phyloP scores from a whole-genome alignment of 2,113 vertebrate species.

The Pteruthius melanotis region DNA sequence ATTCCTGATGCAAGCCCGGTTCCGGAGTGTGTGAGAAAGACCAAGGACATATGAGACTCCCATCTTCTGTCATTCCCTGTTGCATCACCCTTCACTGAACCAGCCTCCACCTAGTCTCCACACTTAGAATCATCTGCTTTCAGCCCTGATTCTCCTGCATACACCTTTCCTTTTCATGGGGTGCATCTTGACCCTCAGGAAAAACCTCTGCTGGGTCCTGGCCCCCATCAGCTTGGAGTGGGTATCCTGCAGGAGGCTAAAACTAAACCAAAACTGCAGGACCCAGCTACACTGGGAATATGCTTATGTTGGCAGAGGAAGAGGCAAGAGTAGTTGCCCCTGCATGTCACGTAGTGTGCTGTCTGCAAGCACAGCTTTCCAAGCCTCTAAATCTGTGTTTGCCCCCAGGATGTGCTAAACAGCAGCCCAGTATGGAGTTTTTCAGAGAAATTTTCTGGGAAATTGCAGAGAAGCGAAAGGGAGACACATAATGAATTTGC shows the following conservation, averaged over 20 bases:
- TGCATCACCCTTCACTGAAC: background rate
- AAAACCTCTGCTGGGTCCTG: background rate
- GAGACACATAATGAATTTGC: background rate
- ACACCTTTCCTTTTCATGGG: background rate
- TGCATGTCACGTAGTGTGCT: background rate
- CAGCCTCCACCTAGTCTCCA: background rate
- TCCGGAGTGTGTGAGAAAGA: background rate
- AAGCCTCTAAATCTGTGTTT: background rate
- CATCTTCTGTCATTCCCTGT: background rate
- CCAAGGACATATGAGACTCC: fast-evolving
- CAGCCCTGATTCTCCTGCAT: background rate
- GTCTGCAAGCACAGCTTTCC: background rate
- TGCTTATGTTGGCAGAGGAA: background rate
- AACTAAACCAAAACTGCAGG: background rate
- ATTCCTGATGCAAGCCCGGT: background rate
- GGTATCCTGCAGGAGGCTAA: background rate
- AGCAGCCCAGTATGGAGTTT: background rate
- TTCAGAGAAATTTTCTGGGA: background rate
- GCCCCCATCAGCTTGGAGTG: background rate
- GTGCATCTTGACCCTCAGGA: background rate
- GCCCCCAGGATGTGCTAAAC: background rate
- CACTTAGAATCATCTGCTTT: background rate
- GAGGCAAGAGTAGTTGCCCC: background rate
- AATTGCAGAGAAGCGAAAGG: background rate
- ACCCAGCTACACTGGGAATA: background rate